Conservation (phyloP, 2,113 vertebrate species). For the Brienomyrus longianalis region DNA sequence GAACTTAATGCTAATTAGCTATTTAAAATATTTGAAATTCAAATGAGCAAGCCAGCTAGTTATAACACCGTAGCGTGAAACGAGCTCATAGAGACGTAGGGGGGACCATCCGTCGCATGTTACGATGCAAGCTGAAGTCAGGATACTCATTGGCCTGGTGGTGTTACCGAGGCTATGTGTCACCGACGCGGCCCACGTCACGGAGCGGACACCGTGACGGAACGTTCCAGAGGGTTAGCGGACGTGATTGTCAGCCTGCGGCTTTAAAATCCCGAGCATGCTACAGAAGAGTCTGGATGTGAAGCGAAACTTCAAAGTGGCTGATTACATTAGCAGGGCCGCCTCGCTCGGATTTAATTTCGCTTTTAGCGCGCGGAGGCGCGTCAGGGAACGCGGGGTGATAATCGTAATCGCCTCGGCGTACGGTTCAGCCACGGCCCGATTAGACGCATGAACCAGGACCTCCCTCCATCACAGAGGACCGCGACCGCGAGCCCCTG, state of each 20-base stretch:
- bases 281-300: neutral
- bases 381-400: neutral
- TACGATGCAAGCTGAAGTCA: neutral
- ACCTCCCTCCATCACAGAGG: neutral
- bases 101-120: neutral
- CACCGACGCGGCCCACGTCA: neutral
- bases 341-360: neutral
- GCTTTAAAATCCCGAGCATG: neutral
- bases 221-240: neutral
- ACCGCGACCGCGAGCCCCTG: too few relatives aligned
- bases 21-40: conserved; percentile 48
- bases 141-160: neutral
- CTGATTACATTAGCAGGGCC: neutral
- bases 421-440: neutral
- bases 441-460: neutral
- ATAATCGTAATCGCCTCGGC: neutral
- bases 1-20: conserved; percentile 56
- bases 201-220: neutral
- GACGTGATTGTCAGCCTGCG: neutral
- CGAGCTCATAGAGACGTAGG: neutral
- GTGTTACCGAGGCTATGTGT: neutral
- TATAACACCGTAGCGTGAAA: conserved; percentile 23
- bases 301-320: neutral
- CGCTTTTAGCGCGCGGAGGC: neutral
- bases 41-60: conserved; percentile 46